A percentile compares a stretch with the other conserved stretches of the same genome.
These are phyloP conservation scores for Oligia latruncula DNA, from an alignment of 2,888 invertebrate genomes.

Conservation along the genomic window DNA sequence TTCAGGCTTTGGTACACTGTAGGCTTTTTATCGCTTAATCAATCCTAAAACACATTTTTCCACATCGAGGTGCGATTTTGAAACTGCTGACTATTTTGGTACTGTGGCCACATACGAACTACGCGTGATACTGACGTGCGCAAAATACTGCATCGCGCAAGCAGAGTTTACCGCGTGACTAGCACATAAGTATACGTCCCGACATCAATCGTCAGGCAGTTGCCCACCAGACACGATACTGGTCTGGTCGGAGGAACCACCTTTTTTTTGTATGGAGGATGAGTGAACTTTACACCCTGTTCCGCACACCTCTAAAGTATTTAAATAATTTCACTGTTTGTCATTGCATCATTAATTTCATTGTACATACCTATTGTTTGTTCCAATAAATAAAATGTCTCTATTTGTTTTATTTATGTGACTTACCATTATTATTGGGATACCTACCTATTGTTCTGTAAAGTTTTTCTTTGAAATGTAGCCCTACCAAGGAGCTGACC, in stretches of 20 bases:
- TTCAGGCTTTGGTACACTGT: constrained; percentile 7
- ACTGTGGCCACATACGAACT: not conserved
- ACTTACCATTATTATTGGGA: not conserved
- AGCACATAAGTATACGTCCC: not conserved
- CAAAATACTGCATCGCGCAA: not conserved
- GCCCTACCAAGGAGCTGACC: not conserved
- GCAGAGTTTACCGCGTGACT: not conserved
- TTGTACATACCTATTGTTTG: not conserved
- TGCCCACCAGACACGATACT: no score
- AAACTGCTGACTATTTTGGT: not conserved
- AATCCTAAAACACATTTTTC: not conserved
- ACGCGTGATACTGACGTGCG: no score
- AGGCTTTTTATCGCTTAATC: constrained; percentile 12
- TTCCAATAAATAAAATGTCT: not conserved
- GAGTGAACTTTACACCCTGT: not conserved
- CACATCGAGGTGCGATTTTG: not conserved
- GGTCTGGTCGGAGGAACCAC: not conserved
- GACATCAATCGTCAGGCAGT: no score
- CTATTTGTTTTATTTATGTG: not conserved
- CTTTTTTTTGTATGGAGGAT: not conserved
- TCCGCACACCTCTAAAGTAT: not conserved
- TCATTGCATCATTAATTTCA: not conserved
- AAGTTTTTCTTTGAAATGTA: not conserved
- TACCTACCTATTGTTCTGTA: not conserved
- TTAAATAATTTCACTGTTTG: not conserved